These are phyloP conservation scores for Cygnus atratus DNA, from an alignment of 2,113 vertebrate species.

Conservation along the genomic window DNA sequence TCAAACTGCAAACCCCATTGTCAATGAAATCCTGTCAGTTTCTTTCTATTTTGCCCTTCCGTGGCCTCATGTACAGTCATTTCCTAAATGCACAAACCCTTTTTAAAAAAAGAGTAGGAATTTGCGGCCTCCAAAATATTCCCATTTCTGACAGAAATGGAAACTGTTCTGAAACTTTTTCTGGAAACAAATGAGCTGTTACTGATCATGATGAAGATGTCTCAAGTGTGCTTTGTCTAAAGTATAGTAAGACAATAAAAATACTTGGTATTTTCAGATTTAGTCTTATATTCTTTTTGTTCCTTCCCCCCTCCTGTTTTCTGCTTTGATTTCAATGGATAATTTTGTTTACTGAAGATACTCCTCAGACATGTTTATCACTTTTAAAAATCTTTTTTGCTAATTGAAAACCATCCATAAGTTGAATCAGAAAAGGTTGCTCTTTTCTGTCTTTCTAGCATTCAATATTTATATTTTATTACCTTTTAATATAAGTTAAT, in stretches of 20 bases:
- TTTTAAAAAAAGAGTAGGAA: not conserved
- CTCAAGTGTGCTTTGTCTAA: conserved; percentile 19
- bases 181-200: conserved; percentile 31
- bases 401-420: not conserved
- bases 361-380: not conserved
- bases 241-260: conserved; percentile 33
- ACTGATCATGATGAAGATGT: conserved; percentile 7
- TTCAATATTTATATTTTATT: not conserved
- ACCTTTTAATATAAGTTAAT: not conserved
- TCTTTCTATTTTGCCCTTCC: not conserved
- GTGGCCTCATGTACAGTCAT: not conserved
- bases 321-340: not conserved
- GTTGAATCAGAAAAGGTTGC: not conserved
- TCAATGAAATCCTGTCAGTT: not conserved
- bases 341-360: not conserved
- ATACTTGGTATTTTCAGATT: not conserved
- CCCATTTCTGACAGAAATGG: not conserved
- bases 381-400: not conserved
- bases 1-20: not conserved
- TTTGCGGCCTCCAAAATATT: conserved; percentile 19
- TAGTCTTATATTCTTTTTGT: not conserved
- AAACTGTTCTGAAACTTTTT: not conserved
- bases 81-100: not conserved
- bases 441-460: not conserved
- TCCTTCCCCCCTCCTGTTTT: not conserved